Percentiles rank a stretch among this genome's conserved stretches.
These are phyloP conservation scores for Caenorhabditis wallacei DNA, from an alignment of 2,888 invertebrate genomes.

Conservation along the genomic window DNA sequence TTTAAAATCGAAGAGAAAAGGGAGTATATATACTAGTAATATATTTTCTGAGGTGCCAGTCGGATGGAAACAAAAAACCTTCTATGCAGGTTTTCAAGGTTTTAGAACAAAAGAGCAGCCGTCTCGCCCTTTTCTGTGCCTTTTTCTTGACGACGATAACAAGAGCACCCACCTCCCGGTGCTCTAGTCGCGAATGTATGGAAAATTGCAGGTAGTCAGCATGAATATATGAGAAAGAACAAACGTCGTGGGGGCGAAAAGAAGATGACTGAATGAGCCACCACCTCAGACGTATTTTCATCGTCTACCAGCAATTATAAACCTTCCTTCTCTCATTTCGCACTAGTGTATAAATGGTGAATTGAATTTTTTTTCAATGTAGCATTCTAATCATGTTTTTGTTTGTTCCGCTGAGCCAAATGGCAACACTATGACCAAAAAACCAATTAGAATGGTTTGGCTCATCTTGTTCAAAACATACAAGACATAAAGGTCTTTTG, in stretches of 20 bases:
- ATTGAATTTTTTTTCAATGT: slow-evolving; percentile 8
- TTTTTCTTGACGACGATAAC: slow-evolving; percentile 35
- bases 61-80: background rate
- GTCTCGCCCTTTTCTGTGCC: slow-evolving; percentile 16
- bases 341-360: slow-evolving; percentile 27
- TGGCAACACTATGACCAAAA: too few species aligned
- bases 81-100: background rate
- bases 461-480: too few species aligned
- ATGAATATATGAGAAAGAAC: slow-evolving; percentile 51
- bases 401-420: too few species aligned
- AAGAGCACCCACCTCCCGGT: background rate
- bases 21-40: slow-evolving; percentile 2
- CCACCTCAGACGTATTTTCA: slow-evolving; percentile 30
- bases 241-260: slow-evolving; percentile 7
- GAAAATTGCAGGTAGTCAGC: slow-evolving; percentile 59
- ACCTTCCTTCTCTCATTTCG: slow-evolving; percentile 9
- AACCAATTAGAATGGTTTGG: too few species aligned
- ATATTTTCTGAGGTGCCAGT: background rate
- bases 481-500: too few species aligned
- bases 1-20: background rate
- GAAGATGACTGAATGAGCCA: slow-evolving; percentile 32
- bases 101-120: background rate
- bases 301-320: slow-evolving; percentile 43
- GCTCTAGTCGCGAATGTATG: slow-evolving; percentile 57
- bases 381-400: background rate